Evolutionary conservation across 2,113 vertebrate genomes (phyloP).

Genomic region (Sorex fumeus): DNA sequence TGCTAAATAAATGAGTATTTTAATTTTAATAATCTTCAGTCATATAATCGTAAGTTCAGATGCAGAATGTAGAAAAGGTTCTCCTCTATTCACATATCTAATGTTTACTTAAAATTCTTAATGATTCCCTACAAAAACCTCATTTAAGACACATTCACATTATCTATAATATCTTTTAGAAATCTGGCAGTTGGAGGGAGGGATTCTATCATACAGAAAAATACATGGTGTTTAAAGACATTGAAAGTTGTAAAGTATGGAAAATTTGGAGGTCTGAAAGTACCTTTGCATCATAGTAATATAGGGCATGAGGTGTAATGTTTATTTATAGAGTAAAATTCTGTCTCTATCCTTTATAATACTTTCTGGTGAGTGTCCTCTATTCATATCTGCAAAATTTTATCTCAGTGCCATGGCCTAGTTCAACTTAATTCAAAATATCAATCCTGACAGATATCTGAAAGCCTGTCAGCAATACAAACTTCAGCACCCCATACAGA

Average conservation of each 20-base stretch:
- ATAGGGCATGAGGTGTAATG: background rate
- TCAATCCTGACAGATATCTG: background rate
- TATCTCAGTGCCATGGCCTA: background rate
- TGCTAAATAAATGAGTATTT: background rate
- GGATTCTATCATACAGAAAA: background rate
- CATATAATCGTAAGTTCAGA: background rate
- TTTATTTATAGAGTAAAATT: background rate
- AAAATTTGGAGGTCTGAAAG: constrained; percentile 2
- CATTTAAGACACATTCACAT: background rate
- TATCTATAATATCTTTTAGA: background rate
- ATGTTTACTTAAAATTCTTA: background rate
- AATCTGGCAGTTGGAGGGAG: background rate
- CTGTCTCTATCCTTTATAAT: background rate
- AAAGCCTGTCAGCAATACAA: background rate
- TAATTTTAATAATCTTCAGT: background rate
- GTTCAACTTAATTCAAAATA: background rate
- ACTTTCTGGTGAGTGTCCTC: background rate
- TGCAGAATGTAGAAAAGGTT: background rate
- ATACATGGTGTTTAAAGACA: background rate
- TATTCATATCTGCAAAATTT: background rate
- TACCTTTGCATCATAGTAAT: background rate
- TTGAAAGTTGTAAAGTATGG: background rate
- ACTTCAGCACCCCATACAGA: background rate
- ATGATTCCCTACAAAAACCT: background rate
- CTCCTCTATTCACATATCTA: background rate